Evolutionary conservation across 2,797 vertebrate species (phyloP).

Genomic region (Meriones psammophilus): DNA sequence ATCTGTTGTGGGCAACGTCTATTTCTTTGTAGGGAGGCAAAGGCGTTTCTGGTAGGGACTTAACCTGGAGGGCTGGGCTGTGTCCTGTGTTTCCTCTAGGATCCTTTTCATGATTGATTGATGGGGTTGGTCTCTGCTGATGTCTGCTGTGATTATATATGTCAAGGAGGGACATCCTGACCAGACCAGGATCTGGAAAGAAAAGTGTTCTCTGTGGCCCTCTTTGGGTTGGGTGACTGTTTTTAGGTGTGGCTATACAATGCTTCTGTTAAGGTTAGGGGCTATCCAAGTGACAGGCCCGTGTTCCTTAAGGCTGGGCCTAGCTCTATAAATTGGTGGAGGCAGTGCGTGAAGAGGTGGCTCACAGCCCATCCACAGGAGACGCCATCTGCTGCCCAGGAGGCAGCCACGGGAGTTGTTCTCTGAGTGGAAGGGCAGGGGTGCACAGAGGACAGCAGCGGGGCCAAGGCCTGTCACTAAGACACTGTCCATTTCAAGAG

Average conservation of each 20-base stretch:
- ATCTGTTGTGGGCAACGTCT: neutral
- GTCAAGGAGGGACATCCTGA: neutral
- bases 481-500: neutral
- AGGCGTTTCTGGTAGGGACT: neutral
- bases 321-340: neutral
- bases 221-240: neutral
- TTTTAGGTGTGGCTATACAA: neutral
- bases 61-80: neutral
- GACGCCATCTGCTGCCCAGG: neutral
- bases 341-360: neutral
- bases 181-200: neutral
- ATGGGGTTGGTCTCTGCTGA: neutral
- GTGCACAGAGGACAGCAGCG: neutral
- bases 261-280: neutral
- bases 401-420: neutral
- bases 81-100: neutral
- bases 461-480: neutral
- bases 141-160: neutral
- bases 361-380: neutral
- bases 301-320: neutral
- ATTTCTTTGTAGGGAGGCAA: slow-evolving; percentile 14
- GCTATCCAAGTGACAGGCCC: neutral
- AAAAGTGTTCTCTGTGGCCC: neutral
- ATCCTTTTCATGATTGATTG: neutral
- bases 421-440: neutral